Evolutionary conservation across 2,113 vertebrate species (phyloP).

Genomic region (Numida meleagris): DNA sequence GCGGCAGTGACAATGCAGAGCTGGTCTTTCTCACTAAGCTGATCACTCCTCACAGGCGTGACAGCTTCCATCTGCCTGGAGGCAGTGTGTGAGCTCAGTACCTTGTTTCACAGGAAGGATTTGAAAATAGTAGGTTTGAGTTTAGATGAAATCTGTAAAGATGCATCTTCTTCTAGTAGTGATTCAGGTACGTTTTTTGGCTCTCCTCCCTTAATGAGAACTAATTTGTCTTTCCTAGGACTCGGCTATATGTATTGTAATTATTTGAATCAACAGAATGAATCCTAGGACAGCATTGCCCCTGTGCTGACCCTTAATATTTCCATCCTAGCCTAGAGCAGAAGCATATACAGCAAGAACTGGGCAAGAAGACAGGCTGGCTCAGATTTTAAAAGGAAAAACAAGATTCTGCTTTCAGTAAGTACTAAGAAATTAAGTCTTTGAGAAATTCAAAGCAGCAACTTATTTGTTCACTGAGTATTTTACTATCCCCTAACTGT

Average conservation of each 20-base stretch:
- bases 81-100: not conserved
- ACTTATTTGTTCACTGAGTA: not conserved
- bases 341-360: not conserved
- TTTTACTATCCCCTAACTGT: not conserved
- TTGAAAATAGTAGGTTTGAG: not conserved
- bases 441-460: not conserved
- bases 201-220: not conserved
- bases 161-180: not conserved
- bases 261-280: not conserved
- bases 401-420: not conserved
- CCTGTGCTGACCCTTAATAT: not conserved
- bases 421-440: not conserved
- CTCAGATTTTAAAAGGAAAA: not conserved
- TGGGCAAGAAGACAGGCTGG: not conserved
- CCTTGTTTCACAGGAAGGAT: not conserved
- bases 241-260: not conserved
- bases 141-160: not conserved
- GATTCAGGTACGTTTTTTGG: not conserved
- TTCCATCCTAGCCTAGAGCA: not conserved
- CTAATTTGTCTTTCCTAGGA: not conserved
- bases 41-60: rapidly evolving
- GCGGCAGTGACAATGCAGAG: rapidly evolving
- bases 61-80: not conserved
- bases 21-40: not conserved
- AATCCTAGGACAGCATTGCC: not conserved